Base-by-base conservation (phyloP, 2,113 vertebrate species). In the Anoplopoma fimbria region DNA sequence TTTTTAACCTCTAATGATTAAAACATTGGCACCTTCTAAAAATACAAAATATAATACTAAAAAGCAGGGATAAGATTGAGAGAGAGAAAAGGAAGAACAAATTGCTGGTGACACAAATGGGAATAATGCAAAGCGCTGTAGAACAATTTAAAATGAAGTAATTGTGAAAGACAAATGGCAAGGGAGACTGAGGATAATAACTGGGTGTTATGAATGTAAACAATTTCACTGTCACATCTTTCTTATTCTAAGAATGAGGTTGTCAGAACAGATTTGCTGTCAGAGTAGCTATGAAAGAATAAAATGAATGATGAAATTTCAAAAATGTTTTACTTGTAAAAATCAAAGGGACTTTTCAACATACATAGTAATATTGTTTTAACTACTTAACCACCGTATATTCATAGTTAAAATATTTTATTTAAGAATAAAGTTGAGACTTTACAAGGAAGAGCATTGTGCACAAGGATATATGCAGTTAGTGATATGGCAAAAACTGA, bases 151-250 rank as follows among this genome's bases (percentile, higher is more conserved):
- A 69, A 69, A 73, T 69, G 2, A 81, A 82, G 57, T 69, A 40
- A 82, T 27, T 74, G 55, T 69, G 62, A 77, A 77, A 77, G 79
- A 64, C 51, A 77, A 72, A 81, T 60, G n/a, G 4, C 60, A 27
- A 55, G 14, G 40, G 61, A 72, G 53, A 62, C 42, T 47, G 7
- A n/a, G n/a, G 55, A 77, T 73, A 81, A 68, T 81, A 63, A 69
- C 9, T 34, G 42, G 13, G n/a, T 70, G n/a, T 67, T 67, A 72
- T 65, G 65, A 85, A 69, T 65, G 72, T 63, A 69, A 65, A 75
- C 58, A 58, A 64, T 51, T 75, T 49, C 38, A 36, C 36, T 75
- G 65, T 75, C 55, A 69, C 57, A 80, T 75, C 31, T 69, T 61
- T 62, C 45, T 69, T 68, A 17, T 45, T 38, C 36, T 38, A 14